Percentiles rank a stretch among this genome's conserved stretches.
Conservation (phyloP, 2,113 vertebrate species). For the Chelonoidis abingdonii region DNA sequence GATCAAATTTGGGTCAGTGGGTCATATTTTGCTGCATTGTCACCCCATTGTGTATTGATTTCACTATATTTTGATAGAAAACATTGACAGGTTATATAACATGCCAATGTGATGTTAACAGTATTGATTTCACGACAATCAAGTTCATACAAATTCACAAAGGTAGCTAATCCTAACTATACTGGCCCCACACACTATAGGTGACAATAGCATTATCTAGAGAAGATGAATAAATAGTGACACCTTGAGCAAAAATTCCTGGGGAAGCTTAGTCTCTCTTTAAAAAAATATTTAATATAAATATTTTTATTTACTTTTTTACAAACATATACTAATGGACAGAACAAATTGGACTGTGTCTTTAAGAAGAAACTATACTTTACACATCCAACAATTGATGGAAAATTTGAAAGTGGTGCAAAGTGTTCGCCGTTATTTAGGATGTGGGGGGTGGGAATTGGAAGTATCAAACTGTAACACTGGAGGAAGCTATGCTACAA, state of each 20-base stretch:
- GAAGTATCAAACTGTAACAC: background rate
- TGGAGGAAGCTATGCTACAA: background rate
- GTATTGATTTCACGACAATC: fast-evolving
- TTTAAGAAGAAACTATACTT: background rate
- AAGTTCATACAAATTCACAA: fast-evolving
- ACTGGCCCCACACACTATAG: fast-evolving
- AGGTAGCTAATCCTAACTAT: fast-evolving
- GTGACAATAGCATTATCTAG: background rate
- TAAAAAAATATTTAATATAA: background rate
- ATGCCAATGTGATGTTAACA: fast-evolving
- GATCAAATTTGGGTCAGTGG: background rate
- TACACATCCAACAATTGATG: background rate
- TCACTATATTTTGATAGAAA: fast-evolving
- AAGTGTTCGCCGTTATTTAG: background rate
- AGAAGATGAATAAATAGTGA: fast-evolving
- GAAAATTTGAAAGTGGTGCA: background rate
- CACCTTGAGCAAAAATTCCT: fast-evolving
- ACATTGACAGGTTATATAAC: fast-evolving
- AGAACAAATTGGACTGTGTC: background rate
- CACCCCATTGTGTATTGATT: fast-evolving
- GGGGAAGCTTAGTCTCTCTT: background rate
- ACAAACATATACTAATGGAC: background rate
- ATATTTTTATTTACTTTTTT: background rate
- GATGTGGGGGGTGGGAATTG: background rate
- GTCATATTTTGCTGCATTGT: fast-evolving